These are phyloP conservation scores for Cerceris rybyensis DNA, from an alignment of 2,888 invertebrate genomes.

Conservation along the genomic window DNA sequence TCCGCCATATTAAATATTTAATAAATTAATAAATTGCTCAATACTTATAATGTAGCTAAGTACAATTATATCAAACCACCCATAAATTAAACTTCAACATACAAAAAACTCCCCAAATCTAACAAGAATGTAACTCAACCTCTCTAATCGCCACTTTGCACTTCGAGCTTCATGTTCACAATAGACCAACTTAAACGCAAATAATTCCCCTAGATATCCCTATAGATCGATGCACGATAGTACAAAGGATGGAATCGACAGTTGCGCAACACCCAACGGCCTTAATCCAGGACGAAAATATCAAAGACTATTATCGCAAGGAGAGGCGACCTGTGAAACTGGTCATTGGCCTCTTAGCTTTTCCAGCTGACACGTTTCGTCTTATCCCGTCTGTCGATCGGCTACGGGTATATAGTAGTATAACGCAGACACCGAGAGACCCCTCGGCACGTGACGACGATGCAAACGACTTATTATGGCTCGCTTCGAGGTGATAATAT, in stretches of 20 bases:
- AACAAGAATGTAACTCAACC: too few relatives aligned
- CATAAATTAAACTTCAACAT: too few relatives aligned
- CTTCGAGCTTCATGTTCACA: too few relatives aligned
- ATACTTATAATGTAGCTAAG: too few relatives aligned
- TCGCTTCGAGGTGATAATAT: constrained; percentile 67
- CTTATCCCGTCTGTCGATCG: constrained; percentile 60
- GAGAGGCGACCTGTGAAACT: constrained; percentile 44
- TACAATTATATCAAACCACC: too few relatives aligned
- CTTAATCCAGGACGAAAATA: background rate
- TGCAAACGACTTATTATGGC: constrained; percentile 65
- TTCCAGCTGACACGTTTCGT: constrained; percentile 59
- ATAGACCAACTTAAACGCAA: too few relatives aligned
- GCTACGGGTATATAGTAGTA: constrained; percentile 29
- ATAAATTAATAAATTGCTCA: too few relatives aligned
- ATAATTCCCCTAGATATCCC: too few relatives aligned
- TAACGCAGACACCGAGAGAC: constrained; percentile 42
- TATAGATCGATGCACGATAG: too few relatives aligned
- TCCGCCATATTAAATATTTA: too few relatives aligned
- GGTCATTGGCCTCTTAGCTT: constrained; percentile 59
- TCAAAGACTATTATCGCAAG: background rate
- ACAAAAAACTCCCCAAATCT: too few relatives aligned
- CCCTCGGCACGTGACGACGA: constrained; percentile 60
- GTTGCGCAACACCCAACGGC: background rate
- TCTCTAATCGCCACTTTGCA: too few relatives aligned
- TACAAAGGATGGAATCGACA: background rate